Evolutionary conservation across 2,888 invertebrate genomes (phyloP), one percentile per base, ranked within the genome.

Genomic region (Sarcophaga caerulescens): DNA sequence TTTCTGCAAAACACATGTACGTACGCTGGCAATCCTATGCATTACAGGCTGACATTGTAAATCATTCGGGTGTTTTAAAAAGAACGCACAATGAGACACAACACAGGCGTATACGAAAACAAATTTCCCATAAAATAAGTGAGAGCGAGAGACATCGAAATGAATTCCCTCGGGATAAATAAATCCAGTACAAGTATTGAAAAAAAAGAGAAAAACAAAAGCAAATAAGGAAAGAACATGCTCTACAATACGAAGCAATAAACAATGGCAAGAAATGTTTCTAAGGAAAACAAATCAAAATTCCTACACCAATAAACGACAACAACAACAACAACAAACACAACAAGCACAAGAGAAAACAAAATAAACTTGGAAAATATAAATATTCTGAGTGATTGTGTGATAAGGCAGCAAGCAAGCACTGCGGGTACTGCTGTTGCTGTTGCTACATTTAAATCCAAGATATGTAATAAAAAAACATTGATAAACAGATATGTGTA

Each of bases 201-300:
- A 10, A 35, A 35, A 35, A 35, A 35, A 35, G 2, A 52, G 0
- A 75, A 71, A 71, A 60, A 70, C 8, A 65, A 74, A 70, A 57
- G 66, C 4, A 52, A 52, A 52, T 14, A 17, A 17, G 52, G 52
- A 17, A 52, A 52, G 17, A 52, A 14, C 59, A 69, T 83, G 76
- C 83, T 80, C 21, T 71, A 73, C 59, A 65, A 75, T 25, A 35
- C 19, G 45, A 75, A 60, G 62, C 60, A 62, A 77, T 78, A 86
- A 78, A 81, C 69, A 83, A 78, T 35, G 35, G 35, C 35, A 35
- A 35, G 35, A 35, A 35, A 81, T 45, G 47, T 74, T 77, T 77
- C 57, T n/a, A n/a, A 81, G 63, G 60, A 81, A 86, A 86, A 81
- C 73, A 80, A 85, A 83, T 80, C 80, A 84, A 86, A 70, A 81